Evolutionary conservation across 2,797 vertebrate species (phyloP).

Genomic region (Phoeniculus purpureus): DNA sequence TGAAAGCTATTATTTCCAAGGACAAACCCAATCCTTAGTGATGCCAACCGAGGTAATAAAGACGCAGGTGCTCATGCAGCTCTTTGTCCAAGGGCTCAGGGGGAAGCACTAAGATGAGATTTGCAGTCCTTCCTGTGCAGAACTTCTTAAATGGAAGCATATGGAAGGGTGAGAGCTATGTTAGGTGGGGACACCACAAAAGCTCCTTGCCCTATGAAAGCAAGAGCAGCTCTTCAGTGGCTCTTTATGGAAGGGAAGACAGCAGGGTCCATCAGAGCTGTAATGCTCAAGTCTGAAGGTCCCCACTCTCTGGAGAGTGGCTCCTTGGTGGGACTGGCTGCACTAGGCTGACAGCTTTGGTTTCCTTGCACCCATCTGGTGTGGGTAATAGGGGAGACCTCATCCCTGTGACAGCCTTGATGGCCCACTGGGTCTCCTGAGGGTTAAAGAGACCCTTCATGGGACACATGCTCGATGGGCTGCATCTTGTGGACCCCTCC

Average conservation of each 20-base stretch:
- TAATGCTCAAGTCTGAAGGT: not conserved
- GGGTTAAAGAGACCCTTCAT: not conserved
- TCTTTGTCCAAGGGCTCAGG: not conserved
- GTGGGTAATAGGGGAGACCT: not conserved
- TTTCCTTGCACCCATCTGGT: not conserved
- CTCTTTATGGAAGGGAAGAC: not conserved
- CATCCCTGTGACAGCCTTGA: not conserved
- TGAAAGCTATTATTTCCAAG: not conserved
- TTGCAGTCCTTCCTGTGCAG: not conserved
- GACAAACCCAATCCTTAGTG: not conserved
- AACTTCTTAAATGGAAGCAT: not conserved
- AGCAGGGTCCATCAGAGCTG: not conserved
- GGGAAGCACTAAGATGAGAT: not conserved
- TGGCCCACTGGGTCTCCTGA: not conserved
- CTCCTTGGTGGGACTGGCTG: not conserved
- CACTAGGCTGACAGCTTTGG: not conserved
- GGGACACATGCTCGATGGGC: not conserved
- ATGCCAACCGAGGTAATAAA: not conserved
- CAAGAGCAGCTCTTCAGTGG: not conserved
- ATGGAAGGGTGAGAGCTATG: not conserved
- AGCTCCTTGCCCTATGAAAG: not conserved
- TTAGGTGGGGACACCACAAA: not conserved
- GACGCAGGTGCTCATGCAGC: fast-evolving
- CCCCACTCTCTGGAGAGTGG: not conserved
- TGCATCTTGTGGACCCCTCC: fast-evolving